Evolutionary conservation across 2,113 vertebrate species (phyloP), one percentile per base, ranked within the genome.

Genomic region (Chrysochloris asiatica): DNA sequence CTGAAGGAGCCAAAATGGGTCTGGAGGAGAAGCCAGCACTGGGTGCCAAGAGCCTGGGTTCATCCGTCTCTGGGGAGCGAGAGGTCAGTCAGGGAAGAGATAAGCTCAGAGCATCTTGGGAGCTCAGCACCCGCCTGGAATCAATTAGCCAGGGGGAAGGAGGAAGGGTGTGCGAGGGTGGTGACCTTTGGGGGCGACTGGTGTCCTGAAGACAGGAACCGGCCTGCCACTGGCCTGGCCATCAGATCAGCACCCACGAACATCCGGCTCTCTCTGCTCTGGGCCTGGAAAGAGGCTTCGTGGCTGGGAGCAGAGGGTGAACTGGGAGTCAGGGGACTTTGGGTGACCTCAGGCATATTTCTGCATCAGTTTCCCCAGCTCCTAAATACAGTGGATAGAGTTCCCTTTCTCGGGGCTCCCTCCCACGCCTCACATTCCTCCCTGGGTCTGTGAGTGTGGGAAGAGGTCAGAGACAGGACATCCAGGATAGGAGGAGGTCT

Each of bases 121-220:
- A 47, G 59, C 73, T n/a, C 14, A 19, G 52, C 2, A 0, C 26
- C 83, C 6, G 79, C 69, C 83, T 78, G 75, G 78, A 92, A 54
- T 54, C 85, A 14, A 84, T 93, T 47, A 88, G 78, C 33, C 28
- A 0, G 36, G 0, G 28, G 83, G 80, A 96, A 54, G 28, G 69
- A 7, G 4, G 80, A 96, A 54, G 28, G 69, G 8, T 5, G 3
- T 0, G 2, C 0, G 3, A 71, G 54, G 59, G 14, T 6, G 13
- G 48, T 50, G 45, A 75, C 63, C 61, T 69, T 88, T 0, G 0
- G 48, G 71, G n/a, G 28, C 1, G 28, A 30, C 43, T 43, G 38
- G 56, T 24, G 0, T 88, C 87, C 76, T 1, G 1, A 48, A 48
- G 45, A 48, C 73, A 76, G 73, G 73, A 30, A 48, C 28, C 30